Percentiles rank a stretch among this genome's conserved stretches.
Conservation (phyloP, 2,797 vertebrate genomes). For the Monodelphis domestica region DNA sequence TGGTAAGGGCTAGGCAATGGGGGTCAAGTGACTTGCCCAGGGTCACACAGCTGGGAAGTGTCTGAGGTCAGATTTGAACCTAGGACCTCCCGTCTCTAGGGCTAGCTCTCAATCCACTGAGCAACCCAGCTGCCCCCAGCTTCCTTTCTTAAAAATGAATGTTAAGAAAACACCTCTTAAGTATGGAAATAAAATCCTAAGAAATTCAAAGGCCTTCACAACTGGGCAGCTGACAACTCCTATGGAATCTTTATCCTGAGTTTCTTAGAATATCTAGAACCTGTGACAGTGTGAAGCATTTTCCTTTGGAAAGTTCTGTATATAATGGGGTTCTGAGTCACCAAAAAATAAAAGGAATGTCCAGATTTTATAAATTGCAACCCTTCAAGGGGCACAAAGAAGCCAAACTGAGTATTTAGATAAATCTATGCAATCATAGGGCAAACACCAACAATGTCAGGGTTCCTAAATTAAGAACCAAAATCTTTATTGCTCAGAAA, state of each 20-base stretch:
- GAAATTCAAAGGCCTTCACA: background rate
- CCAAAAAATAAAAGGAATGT: constrained; percentile 46
- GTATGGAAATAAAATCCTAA: background rate
- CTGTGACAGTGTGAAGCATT: background rate
- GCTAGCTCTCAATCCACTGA: too few relatives aligned
- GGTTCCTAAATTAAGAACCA: constrained; percentile 47
- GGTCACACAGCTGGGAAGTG: too few relatives aligned
- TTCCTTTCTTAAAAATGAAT: background rate
- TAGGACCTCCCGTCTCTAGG: too few relatives aligned
- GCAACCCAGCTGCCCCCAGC: too few relatives aligned
- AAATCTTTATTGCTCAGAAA: constrained; percentile 35
- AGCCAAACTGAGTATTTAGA: background rate
- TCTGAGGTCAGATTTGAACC: too few relatives aligned
- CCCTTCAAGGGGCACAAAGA: constrained; percentile 21
- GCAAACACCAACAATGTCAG: constrained; percentile 20
- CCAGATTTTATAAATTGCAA: constrained; percentile 6
- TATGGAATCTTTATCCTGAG: background rate
- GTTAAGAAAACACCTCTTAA: background rate
- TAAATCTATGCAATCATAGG: background rate
- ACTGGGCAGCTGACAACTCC: background rate
- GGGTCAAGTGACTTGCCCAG: too few relatives aligned
- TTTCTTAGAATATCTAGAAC: background rate
- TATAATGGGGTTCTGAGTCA: constrained; percentile 34
- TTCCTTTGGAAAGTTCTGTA: background rate
- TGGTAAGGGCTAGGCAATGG: too few relatives aligned